Evolutionary conservation across 2,888 invertebrate genomes (phyloP), one percentile per base, ranked within the genome.

Genomic region (Synanthedon andrenaeformis): DNA sequence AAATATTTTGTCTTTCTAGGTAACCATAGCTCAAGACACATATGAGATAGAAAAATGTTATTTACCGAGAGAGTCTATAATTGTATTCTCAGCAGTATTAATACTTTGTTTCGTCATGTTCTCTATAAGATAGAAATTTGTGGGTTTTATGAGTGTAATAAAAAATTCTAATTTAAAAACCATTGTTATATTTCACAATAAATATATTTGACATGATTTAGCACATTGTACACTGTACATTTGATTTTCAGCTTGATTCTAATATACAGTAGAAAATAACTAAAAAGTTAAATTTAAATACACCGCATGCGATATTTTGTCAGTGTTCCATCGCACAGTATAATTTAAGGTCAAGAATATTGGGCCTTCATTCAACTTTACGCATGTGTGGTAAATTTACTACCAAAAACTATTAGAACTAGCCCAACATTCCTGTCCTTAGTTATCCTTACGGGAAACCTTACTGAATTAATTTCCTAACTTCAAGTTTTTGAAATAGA

Each of bases 191-290:
- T 57, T 57, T 57, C 58, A 82, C 71, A 86, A 86, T 87, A 87
- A 86, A 86, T 87, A 86, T 74, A 80, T 79, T 79, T 85, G 85
- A 86, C 84, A 85, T 85, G 85, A 86, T 79, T 78, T 73, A 82
- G 83, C 83, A 78, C 78, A 83, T 83, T 80, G 70, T 85, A 85
- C 84, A 86, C 70, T 76, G 70, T 75, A 74, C 75, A 75, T 63
- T 69, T 51, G 35, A 35, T 35, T 35, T 35, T 35, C 35, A 35
- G 35, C 35, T 35, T 35, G 35, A 35, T 35, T 35, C 5, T 35
- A 35, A 59, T 66, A 74, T 67, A 67, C 59, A 60, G 57, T 64
- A 64, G 53, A 57, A 55, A 57, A 60, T 56, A 58, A 58, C 52
- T 61, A 54, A 60, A 60, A 52, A 59, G 41, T 42, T 53, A 53